A percentile compares a stretch with the other conserved stretches of the same genome.
Evolutionary conservation across 2,797 vertebrate genomes (phyloP).

Genomic region (Sardinella longiceps): DNA sequence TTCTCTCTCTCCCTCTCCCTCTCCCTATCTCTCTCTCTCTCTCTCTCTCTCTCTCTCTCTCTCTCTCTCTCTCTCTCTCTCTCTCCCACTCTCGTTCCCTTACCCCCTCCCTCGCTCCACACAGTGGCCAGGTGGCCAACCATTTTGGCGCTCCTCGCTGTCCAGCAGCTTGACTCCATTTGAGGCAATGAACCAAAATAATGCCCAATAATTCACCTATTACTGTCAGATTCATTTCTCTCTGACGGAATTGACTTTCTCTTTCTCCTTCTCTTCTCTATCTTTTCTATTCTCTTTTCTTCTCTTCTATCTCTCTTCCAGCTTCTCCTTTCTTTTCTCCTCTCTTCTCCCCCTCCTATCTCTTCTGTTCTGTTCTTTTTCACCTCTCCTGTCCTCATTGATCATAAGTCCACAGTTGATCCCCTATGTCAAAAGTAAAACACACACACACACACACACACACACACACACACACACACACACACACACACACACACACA

Average conservation of each 20-base stretch:
- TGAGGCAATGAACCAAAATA: slow-evolving; percentile 77
- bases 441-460: neutral
- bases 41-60: neutral
- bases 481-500: neutral
- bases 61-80: neutral
- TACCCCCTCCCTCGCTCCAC: neutral
- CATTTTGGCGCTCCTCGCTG: slow-evolving; percentile 71
- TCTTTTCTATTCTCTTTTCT: neutral
- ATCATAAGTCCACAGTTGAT: too few relatives aligned
- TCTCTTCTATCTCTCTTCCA: too few relatives aligned
- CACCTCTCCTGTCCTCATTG: neutral
- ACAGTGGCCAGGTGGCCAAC: slow-evolving; percentile 72
- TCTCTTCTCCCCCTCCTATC: neutral
- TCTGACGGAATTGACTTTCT: neutral
- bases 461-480: neutral
- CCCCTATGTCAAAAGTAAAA: too few relatives aligned
- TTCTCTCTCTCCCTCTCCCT: neutral
- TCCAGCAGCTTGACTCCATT: slow-evolving; percentile 77
- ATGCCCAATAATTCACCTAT: slow-evolving; percentile 72
- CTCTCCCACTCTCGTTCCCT: neutral
- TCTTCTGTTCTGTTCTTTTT: neutral
- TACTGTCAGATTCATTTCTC: slow-evolving; percentile 53
- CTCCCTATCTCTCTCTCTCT: neutral
- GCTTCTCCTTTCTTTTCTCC: too few relatives aligned
- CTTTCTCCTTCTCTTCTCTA: slow-evolving; percentile 21